Base-by-base conservation (phyloP, 2,797 vertebrate species). In the Malurus splendens region DNA sequence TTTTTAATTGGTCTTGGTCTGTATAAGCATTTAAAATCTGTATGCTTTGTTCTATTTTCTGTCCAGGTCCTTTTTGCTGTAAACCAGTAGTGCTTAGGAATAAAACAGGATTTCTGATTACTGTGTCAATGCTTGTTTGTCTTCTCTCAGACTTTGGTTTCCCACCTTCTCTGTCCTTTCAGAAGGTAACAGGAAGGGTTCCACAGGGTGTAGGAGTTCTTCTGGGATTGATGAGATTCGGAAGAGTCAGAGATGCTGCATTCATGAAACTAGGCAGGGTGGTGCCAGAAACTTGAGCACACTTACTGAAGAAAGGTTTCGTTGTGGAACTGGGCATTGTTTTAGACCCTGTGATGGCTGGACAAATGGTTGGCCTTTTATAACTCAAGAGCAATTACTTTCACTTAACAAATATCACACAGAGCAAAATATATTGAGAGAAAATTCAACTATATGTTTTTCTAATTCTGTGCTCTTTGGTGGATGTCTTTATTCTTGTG, bases 131-230 rank as follows among this genome's bases (percentile, higher is more conserved):
- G 12, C 4, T 24, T 32, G 11, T 24, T 72, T 87, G 14, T 28
- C 10, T 41, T 87, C 51, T 19, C 13, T 67, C 11, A 68, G 9
- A 10, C 39, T 32, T 28, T 50, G 42, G 12, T 33, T 89, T 89
- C 14, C 8, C 57, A 32, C 16, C 7, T 66, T 57, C 27, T 48
- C 27, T 66, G 14, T 47, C 36, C 25, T 45, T 67, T 23, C n/a
- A 56, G 8, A 44, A 54, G 23, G 16, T 12, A 78, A 25, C 3
- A 38, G 19, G 50, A 57, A 51, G 70, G 17, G 8, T 9, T 38
- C 17, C 33, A 44, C 0, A 6, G 28, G 6, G 3, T 28, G 0
- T 6, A 25, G 19, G 60, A 56, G 27, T 12, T 47, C 3, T 32
- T 19, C 24, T 3, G 8, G 24, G 14, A 27, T 11, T 42, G 22